These are phyloP conservation scores for Hyposmocoma kahamanoa DNA, from an alignment of 1,140 invertebrate species.

Conservation along the genomic window DNA sequence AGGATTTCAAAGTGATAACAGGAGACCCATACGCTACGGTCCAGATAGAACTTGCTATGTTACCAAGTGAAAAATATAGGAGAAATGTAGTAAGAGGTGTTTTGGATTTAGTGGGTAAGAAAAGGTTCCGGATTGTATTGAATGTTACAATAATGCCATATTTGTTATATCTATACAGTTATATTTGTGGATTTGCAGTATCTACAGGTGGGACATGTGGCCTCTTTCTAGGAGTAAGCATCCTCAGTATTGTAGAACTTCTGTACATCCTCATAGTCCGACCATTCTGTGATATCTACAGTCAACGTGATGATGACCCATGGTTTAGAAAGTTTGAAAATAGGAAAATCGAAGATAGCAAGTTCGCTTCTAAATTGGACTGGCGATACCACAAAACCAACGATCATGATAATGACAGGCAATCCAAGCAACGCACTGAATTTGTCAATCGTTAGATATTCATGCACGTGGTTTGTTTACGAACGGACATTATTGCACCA, in stretches of 20 bases:
- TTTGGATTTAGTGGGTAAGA: slow-evolving; percentile 78
- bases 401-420: neutral
- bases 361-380: slow-evolving; percentile 31
- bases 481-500: no score
- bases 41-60: slow-evolving; percentile 71
- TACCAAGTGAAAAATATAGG: slow-evolving; percentile 76
- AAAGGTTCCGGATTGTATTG: neutral
- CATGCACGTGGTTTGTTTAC: no score
- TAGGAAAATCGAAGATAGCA: slow-evolving; percentile 41
- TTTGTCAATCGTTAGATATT: no score
- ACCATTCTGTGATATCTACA: slow-evolving; percentile 60
- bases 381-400: slow-evolving; percentile 20
- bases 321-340: slow-evolving; percentile 56
- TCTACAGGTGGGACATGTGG: slow-evolving; percentile 78
- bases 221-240: slow-evolving; percentile 77
- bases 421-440: neutral
- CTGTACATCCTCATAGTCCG: slow-evolving; percentile 60
- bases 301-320: slow-evolving; percentile 38
- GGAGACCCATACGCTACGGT: slow-evolving; percentile 55
- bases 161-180: neutral
- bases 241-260: slow-evolving; percentile 78
- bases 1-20: slow-evolving; percentile 64
- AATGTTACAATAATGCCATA: neutral
- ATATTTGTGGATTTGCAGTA: slow-evolving; percentile 53
- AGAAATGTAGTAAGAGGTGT: slow-evolving; percentile 77